Conservation (phyloP, 1,140 invertebrate genomes). For the Muscidifurax raptorellus region DNA sequence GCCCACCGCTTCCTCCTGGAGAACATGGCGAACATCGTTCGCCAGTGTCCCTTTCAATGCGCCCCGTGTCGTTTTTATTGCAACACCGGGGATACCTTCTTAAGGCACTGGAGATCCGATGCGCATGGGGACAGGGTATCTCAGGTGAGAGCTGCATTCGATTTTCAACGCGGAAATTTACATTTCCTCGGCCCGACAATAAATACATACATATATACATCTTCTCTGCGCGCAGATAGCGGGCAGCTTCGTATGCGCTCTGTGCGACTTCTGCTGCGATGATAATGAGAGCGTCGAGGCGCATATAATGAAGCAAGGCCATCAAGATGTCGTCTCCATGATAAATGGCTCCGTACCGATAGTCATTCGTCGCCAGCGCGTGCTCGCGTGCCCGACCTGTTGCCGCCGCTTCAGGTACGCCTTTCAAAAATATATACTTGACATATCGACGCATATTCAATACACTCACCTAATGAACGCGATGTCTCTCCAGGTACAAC, state of each 20-base stretch:
- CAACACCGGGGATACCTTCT: conserved; percentile 84
- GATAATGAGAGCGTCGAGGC: conserved; percentile 80
- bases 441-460: too few relatives aligned
- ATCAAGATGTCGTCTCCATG: conserved; percentile 82
- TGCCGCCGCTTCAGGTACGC: conserved; percentile 76
- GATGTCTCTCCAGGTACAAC: conserved; percentile 76
- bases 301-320: conserved; percentile 82
- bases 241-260: conserved; percentile 84
- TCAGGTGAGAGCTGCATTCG: conserved; percentile 60
- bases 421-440: background rate
- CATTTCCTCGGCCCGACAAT: too few relatives aligned
- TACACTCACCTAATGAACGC: background rate
- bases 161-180: too few relatives aligned
- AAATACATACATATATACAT: too few relatives aligned
- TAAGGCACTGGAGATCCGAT: conserved; percentile 84
- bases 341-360: conserved; percentile 88
- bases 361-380: conserved; percentile 82
- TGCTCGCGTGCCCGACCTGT: conserved; percentile 80
- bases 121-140: conserved; percentile 77
- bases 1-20: conserved; percentile 80
- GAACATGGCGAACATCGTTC: conserved; percentile 85
- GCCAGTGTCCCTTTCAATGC: conserved; percentile 90
- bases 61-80: conserved; percentile 89
- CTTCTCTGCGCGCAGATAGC: conserved; percentile 53
- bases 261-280: conserved; percentile 85